Percentiles rank a stretch among this genome's conserved stretches.
These are phyloP conservation scores for Nephrocerus scutellatus DNA, from an alignment of 2,888 invertebrate species.

Conservation along the genomic window DNA sequence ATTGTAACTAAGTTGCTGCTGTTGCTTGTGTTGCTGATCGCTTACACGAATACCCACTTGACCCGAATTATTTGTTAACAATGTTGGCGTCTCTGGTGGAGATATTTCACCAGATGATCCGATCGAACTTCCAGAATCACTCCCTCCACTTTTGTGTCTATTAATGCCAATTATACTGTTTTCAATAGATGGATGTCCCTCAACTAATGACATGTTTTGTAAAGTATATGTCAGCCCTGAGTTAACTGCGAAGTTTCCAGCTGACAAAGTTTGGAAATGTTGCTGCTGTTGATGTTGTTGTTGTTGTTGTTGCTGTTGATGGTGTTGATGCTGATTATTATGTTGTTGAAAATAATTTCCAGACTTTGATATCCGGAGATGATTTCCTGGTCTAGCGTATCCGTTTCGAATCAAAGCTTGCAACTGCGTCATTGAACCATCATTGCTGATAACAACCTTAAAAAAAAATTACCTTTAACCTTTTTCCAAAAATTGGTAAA, in stretches of 20 bases:
- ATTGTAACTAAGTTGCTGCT: conserved; percentile 38
- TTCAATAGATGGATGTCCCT: conserved; percentile 26
- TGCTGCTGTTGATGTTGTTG: conserved; percentile 34
- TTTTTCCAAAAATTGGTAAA: neutral
- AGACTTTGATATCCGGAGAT: conserved; percentile 40
- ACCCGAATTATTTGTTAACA: conserved; percentile 27
- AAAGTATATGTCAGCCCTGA: conserved; percentile 32
- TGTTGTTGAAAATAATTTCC: conserved; percentile 38
- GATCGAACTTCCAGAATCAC: conserved; percentile 47
- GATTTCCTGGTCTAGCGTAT: conserved; percentile 37
- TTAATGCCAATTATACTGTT: conserved; percentile 29
- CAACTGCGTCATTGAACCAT: conserved; percentile 37
- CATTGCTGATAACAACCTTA: conserved; percentile 35
- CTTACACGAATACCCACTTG: conserved; percentile 12
- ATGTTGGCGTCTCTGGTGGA: conserved; percentile 45
- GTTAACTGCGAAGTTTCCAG: conserved; percentile 32
- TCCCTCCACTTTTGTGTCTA: conserved; percentile 40
- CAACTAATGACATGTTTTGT: conserved; percentile 39
- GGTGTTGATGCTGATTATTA: conserved; percentile 30
- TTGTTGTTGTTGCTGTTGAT: conserved; percentile 28
- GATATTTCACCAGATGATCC: conserved; percentile 45
- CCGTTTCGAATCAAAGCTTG: conserved; percentile 45
- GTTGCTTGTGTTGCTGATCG: conserved; percentile 25
- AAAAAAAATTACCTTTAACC: conserved; percentile 17
- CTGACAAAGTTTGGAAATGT: conserved; percentile 33